Conservation (phyloP, 1,140 invertebrate genomes). For the Uloborus diversus region DNA sequence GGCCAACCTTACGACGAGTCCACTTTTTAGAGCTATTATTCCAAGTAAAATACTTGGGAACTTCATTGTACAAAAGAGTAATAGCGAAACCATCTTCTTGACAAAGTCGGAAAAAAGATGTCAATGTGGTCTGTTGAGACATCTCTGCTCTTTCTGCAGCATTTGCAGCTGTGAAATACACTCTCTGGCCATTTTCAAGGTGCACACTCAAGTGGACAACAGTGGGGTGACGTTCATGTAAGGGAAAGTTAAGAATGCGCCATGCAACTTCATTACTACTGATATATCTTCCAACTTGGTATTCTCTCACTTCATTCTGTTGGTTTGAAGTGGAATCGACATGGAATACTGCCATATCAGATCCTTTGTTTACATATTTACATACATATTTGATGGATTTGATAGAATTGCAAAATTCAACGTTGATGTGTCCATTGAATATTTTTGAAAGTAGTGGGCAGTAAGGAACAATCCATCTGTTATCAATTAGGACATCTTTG, state of each 20-base stretch:
- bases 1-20: neutral
- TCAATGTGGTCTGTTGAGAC: too few species aligned
- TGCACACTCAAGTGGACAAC: slow-evolving; percentile 60
- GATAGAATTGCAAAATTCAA: slow-evolving; percentile 68
- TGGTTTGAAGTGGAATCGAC: neutral
- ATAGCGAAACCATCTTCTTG: neutral
- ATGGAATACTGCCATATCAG: slow-evolving; percentile 38
- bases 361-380: slow-evolving; percentile 60
- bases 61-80: slow-evolving; percentile 10
- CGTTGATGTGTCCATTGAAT: slow-evolving; percentile 69
- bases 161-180: too few species aligned
- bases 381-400: slow-evolving; percentile 68
- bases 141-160: too few species aligned
- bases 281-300: slow-evolving; percentile 57
- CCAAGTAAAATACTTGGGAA: slow-evolving; percentile 22
- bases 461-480: slow-evolving; percentile 70
- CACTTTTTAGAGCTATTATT: neutral
- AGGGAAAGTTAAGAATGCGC: slow-evolving; percentile 58
- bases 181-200: slow-evolving; percentile 61
- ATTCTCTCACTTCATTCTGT: neutral
- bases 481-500: slow-evolving; percentile 63
- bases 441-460: slow-evolving; percentile 67
- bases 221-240: slow-evolving; percentile 58
- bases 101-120: neutral
- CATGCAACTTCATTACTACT: slow-evolving; percentile 60